These are phyloP conservation scores for Drosophila parabipectinata DNA, from an alignment of 1,140 invertebrate species.

Conservation along the genomic window DNA sequence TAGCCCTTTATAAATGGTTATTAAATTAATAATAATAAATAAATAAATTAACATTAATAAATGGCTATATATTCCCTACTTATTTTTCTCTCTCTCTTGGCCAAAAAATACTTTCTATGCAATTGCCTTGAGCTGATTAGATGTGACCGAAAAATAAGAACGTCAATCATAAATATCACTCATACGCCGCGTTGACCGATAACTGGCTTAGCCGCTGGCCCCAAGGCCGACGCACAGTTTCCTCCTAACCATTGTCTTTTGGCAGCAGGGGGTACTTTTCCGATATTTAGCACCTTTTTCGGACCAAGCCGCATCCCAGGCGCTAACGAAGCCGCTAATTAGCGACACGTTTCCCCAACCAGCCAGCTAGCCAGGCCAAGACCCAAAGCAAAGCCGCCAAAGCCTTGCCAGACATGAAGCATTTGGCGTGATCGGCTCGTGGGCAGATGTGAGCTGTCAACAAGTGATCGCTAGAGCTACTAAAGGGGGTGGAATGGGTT, in stretches of 20 bases:
- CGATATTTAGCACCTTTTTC: conserved; percentile 48
- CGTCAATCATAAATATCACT: conserved; percentile 36
- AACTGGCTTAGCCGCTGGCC: conserved; percentile 23
- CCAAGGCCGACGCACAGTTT: conserved; percentile 52
- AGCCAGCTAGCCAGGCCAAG: conserved; percentile 24
- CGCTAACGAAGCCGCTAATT: conserved; percentile 72
- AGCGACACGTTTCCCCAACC: conserved; percentile 64
- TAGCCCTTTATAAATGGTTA: no score
- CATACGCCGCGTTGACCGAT: conserved; percentile 68
- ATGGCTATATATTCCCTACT: no score
- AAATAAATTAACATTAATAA: no score
- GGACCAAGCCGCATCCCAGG: conserved; percentile 45
- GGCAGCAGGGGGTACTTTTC: conserved; percentile 51
- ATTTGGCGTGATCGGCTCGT: conserved; percentile 63
- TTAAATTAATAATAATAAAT: no score
- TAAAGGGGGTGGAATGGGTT: neutral
- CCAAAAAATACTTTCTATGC: conserved; percentile 18
- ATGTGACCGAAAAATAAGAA: conserved; percentile 23
- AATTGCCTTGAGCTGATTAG: conserved; percentile 38
- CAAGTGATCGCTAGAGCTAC: conserved; percentile 13
- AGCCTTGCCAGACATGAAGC: conserved; percentile 59
- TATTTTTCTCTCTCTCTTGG: neutral
- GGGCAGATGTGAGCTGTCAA: conserved; percentile 57
- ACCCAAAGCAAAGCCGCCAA: conserved; percentile 44
- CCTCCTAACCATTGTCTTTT: conserved; percentile 5